These are phyloP conservation scores for Ispidina picta DNA, from an alignment of 2,797 vertebrate genomes.

Conservation along the genomic window DNA sequence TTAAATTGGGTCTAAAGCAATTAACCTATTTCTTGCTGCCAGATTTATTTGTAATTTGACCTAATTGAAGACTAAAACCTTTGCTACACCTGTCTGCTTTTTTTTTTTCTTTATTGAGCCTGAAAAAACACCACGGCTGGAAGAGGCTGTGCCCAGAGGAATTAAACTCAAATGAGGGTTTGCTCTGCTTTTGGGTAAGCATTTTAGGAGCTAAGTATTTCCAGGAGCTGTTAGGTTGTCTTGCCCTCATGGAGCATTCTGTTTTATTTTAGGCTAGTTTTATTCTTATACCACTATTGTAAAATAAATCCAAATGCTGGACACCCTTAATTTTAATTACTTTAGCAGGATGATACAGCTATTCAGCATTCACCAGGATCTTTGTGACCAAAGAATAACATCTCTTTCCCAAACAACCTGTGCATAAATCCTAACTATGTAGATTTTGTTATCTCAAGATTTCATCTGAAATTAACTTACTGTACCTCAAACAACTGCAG, in stretches of 20 bases:
- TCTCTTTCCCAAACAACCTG: background rate
- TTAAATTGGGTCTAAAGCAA: conserved; percentile 58
- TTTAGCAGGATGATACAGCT: background rate
- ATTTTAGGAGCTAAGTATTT: background rate
- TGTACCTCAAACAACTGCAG: background rate
- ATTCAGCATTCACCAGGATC: background rate
- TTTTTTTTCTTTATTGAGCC: background rate
- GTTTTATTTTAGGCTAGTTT: background rate
- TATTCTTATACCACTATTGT: background rate
- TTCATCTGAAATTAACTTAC: background rate
- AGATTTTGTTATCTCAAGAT: background rate
- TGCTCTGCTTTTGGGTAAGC: background rate
- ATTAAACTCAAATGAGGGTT: background rate
- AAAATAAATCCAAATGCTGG: background rate
- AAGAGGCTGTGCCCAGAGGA: background rate
- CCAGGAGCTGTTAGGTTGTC: background rate
- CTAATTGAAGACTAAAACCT: conserved; percentile 39
- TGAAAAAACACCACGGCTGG: background rate
- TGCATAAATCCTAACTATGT: background rate
- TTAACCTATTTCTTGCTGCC: conserved; percentile 63
- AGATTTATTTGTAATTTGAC: conserved; percentile 38
- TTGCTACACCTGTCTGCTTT: background rate
- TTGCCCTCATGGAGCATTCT: background rate
- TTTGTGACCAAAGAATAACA: background rate
- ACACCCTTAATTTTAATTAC: background rate